These are phyloP conservation scores for Tautogolabrus adspersus DNA, from an alignment of 2,113 vertebrate species.

Conservation along the genomic window DNA sequence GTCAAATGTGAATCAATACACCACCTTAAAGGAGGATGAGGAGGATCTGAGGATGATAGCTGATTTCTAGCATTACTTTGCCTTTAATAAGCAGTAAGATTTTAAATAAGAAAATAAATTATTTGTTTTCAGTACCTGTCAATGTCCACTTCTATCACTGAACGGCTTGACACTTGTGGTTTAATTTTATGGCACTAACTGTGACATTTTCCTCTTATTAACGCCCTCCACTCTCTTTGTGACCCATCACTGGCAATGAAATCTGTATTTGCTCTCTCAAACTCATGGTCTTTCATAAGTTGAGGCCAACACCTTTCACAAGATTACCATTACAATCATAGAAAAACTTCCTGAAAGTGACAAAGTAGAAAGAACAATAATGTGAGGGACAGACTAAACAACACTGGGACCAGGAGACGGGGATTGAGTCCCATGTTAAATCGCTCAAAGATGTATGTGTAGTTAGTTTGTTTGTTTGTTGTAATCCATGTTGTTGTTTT, in stretches of 20 bases:
- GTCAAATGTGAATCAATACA: conserved; percentile 65
- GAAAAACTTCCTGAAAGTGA: too few species aligned
- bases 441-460: too few species aligned
- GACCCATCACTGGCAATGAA: neutral
- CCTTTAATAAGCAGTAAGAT: conserved; percentile 31
- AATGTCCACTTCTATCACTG: conserved; percentile 6
- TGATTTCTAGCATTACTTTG: conserved; percentile 19
- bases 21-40: conserved; percentile 27
- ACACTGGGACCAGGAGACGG: too few species aligned
- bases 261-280: conserved; percentile 11
- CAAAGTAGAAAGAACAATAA: too few species aligned
- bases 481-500: too few species aligned
- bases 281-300: too few species aligned
- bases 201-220: neutral
- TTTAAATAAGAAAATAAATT: neutral
- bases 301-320: too few species aligned
- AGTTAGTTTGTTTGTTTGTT: too few species aligned
- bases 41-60: conserved; percentile 30
- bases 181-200: neutral
- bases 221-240: neutral
- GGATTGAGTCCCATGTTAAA: too few species aligned
- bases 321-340: too few species aligned
- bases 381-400: too few species aligned
- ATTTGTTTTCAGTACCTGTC: conserved; percentile 6
- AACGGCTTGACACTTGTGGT: conserved; percentile 1